Conservation (phyloP, 2,113 vertebrate species). For the Gymnarchus niloticus region DNA sequence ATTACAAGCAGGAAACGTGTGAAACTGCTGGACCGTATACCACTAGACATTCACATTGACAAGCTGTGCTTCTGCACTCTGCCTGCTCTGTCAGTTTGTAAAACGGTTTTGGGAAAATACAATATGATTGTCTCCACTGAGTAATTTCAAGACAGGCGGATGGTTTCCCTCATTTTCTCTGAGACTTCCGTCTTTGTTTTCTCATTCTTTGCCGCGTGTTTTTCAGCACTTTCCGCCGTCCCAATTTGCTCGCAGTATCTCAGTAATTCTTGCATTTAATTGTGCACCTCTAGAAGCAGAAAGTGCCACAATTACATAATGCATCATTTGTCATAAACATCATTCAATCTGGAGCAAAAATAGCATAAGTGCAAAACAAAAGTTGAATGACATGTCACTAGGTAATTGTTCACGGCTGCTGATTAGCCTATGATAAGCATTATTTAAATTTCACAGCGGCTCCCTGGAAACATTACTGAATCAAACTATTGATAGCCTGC, state of each 20-base stretch:
- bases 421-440: constrained; percentile 64
- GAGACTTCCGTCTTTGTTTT: constrained; percentile 1
- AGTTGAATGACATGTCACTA: constrained; percentile 73
- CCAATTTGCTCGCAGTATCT: constrained; percentile 33
- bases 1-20: not conserved
- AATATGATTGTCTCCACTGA: not conserved
- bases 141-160: not conserved
- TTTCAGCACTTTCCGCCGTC: constrained; percentile 24
- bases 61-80: not conserved
- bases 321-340: constrained; percentile 66
- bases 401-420: constrained; percentile 67
- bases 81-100: not conserved
- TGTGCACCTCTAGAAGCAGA: constrained; percentile 60
- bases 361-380: constrained; percentile 66
- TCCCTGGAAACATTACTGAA: constrained; percentile 52
- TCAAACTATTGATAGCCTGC: constrained; percentile 54
- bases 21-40: not conserved
- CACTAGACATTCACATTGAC: not conserved
- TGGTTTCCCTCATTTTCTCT: not conserved
- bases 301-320: constrained; percentile 67
- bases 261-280: constrained; percentile 55
- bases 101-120: not conserved
- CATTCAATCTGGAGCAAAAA: constrained; percentile 66
- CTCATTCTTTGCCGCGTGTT: constrained; percentile 11
- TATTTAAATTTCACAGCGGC: constrained; percentile 51